phyloP scores from a whole-genome alignment of 2,888 invertebrate genomes.

The Tachystola acroxantha region DNA sequence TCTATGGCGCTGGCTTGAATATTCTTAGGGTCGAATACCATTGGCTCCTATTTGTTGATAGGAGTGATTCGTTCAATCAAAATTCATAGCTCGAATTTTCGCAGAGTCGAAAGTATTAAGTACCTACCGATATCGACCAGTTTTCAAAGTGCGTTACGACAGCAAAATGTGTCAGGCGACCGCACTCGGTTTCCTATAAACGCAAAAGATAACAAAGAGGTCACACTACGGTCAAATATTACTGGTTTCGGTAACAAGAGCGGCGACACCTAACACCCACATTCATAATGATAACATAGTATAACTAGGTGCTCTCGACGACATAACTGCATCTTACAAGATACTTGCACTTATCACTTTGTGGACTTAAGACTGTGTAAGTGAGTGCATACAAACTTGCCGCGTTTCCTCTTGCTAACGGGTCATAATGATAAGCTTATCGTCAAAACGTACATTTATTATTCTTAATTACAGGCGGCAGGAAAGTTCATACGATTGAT shows the following conservation, averaged over 20 bases:
- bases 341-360: not conserved
- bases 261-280: not conserved
- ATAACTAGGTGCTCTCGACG: too few relatives aligned
- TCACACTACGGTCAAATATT: not conserved
- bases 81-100: too few relatives aligned
- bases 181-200: too few relatives aligned
- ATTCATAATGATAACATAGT: not conserved
- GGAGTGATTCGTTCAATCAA: too few relatives aligned
- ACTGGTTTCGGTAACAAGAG: not conserved
- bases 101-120: too few relatives aligned
- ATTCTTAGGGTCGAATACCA: too few relatives aligned
- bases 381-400: not conserved
- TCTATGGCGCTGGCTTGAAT: too few relatives aligned
- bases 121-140: too few relatives aligned
- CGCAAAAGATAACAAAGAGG: not conserved
- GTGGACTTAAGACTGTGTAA: too few relatives aligned
- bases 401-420: conserved; percentile 3
- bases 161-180: too few relatives aligned
- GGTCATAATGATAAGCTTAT: conserved; percentile 2
- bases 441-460: not conserved
- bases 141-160: too few relatives aligned
- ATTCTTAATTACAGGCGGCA: not conserved
- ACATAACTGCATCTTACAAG: not conserved
- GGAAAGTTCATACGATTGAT: not conserved
- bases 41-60: too few relatives aligned